A percentile compares a stretch with the other conserved stretches of the same genome.
phyloP scores from a whole-genome alignment of 2,113 vertebrate genomes.

The Gobiocypris rarus region DNA sequence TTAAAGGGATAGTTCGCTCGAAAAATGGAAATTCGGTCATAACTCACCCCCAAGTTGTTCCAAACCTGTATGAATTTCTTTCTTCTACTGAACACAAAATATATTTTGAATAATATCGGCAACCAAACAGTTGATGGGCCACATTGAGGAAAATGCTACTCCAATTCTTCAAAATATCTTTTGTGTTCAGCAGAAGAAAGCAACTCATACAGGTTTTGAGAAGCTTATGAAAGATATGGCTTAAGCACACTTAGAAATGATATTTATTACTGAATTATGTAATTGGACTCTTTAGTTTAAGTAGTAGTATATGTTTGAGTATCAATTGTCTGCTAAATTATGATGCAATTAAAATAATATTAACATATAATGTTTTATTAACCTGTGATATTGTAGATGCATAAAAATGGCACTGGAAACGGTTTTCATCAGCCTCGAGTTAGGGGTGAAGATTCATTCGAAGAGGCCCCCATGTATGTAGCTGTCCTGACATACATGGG shows the following conservation, averaged over 20 bases:
- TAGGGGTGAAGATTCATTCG: conserved; percentile 79
- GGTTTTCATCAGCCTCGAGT: conserved; percentile 63
- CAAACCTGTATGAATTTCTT: too few relatives aligned
- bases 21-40: too few relatives aligned
- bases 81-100: too few relatives aligned
- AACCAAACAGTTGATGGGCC: too few relatives aligned
- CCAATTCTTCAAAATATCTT: too few relatives aligned
- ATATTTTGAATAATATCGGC: too few relatives aligned
- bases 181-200: too few relatives aligned
- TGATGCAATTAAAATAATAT: neutral
- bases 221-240: neutral
- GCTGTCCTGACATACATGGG: conserved; percentile 89
- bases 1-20: neutral
- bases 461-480: conserved; percentile 88
- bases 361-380: neutral
- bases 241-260: neutral
- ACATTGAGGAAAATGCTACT: too few relatives aligned
- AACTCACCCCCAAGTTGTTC: too few relatives aligned
- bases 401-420: conserved; percentile 79
- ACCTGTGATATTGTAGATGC: conserved; percentile 67
- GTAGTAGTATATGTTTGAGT: neutral
- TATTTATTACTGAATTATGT: neutral
- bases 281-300: neutral
- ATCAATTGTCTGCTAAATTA: neutral
- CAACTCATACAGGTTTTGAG: too few relatives aligned